Conservation (phyloP, 2,888 invertebrate genomes). For the Leptarthrus brevirostris region DNA sequence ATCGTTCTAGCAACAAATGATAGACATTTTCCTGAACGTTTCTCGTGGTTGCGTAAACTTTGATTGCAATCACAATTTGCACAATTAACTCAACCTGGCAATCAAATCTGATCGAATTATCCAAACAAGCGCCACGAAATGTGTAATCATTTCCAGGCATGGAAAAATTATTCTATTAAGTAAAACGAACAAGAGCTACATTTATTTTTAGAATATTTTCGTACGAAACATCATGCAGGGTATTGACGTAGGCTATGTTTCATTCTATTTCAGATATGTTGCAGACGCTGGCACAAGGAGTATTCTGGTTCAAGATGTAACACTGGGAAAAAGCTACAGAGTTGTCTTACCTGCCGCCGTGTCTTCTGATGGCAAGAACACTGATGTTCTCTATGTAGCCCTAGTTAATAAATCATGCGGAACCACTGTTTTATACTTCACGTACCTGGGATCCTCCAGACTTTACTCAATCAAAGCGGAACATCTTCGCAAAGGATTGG, state of each 20-base stretch:
- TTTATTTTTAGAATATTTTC: not conserved
- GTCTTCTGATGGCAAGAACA: constrained; percentile 63
- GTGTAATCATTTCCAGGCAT: not conserved
- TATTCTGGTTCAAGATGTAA: constrained; percentile 70
- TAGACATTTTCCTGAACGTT: too few species aligned
- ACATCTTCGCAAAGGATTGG: constrained; percentile 69
- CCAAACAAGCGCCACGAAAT: not conserved
- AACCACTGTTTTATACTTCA: constrained; percentile 70
- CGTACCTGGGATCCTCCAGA: constrained; percentile 70
- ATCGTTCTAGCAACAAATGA: too few species aligned
- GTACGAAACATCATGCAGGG: not conserved
- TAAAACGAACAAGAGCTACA: not conserved
- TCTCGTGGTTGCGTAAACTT: too few species aligned
- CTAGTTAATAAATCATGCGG: constrained; percentile 69
- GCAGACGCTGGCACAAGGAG: constrained; percentile 63
- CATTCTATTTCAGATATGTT: constrained; percentile 56
- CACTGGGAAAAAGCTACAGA: constrained; percentile 69
- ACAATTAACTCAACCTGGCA: too few species aligned
- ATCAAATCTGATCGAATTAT: too few species aligned
- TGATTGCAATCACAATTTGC: too few species aligned
- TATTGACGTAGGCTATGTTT: not conserved
- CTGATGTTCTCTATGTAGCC: constrained; percentile 72
- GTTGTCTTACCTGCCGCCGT: constrained; percentile 71
- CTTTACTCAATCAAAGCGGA: constrained; percentile 71
- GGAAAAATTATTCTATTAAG: not conserved